A percentile compares a stretch with the other conserved stretches of the same genome.
These are phyloP conservation scores for Arctia plantaginis DNA, from an alignment of 2,888 invertebrate genomes.

Conservation along the genomic window DNA sequence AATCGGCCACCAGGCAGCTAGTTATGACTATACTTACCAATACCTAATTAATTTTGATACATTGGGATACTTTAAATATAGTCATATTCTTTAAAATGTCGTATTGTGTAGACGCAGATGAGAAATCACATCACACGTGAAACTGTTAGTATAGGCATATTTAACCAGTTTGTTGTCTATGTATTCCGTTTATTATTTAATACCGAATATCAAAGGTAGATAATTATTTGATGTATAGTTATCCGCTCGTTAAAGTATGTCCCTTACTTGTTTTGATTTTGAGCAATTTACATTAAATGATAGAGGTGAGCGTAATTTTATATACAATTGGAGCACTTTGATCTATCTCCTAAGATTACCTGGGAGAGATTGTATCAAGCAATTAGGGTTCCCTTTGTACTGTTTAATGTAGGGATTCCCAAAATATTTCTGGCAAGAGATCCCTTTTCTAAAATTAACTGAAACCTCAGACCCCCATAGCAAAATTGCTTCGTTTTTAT, in stretches of 20 bases:
- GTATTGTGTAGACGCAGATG: not conserved
- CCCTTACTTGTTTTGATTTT: not conserved
- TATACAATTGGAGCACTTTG: not conserved
- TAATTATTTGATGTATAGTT: not conserved
- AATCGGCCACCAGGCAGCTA: too few relatives aligned
- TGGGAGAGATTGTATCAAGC: not conserved
- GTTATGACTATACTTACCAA: too few relatives aligned
- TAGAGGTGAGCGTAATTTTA: not conserved
- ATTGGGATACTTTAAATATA: not conserved
- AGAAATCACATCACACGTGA: not conserved
- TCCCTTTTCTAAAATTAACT: too few relatives aligned
- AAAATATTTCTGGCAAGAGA: too few relatives aligned
- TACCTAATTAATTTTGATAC: not conserved
- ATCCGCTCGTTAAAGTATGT: not conserved
- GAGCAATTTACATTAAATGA: not conserved
- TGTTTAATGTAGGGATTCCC: not conserved
- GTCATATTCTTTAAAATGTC: not conserved
- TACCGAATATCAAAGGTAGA: not conserved
- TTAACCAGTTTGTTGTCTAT: not conserved
- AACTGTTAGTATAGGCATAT: not conserved
- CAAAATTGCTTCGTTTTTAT: too few relatives aligned
- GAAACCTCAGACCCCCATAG: too few relatives aligned
- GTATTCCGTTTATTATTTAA: not conserved
- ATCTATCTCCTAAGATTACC: not conserved
- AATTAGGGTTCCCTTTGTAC: not conserved